Base-by-base conservation (phyloP, 2,888 invertebrate genomes). In the Chirona hameri region DNA sequence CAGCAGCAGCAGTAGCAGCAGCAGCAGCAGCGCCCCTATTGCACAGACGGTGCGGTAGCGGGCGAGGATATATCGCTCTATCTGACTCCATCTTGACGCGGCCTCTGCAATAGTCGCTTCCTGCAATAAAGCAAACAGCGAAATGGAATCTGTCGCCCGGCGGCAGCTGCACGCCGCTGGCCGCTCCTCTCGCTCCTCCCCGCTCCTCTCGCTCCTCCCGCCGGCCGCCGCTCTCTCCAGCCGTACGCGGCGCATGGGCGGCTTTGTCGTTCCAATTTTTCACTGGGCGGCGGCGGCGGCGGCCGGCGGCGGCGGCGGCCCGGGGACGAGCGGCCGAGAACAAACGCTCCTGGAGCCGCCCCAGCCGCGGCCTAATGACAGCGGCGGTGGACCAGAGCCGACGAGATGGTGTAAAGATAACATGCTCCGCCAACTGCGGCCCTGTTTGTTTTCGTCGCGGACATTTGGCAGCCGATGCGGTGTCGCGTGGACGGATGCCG, bases 91-190 rank as follows among this genome's bases (percentile, higher is more conserved):
- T 72, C 72, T 72, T 29, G 18, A 69, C 14, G 72, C 72, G 72
- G 31, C 46, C 18, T 29, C 76, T 76, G 76, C 76, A 76, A 46
- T 21, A 15, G 76, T 46, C 39, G 46, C 76, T 46, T 76, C 76
- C 46, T 46, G 76, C 76, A 39, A 76, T 76, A 76, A 76, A 76
- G 39, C 46, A 76, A 46, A 46, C 76, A n/a, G 76, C 76, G 27
- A 76, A 76, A 76, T 76, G 76, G 76, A 46, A 27, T 46, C 76
- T 76, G 76, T 76, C 76, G 76, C 76, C 76, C 72, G 72, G 31
- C 27, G 76, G 39, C 76, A 31, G 76, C 76, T 46, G 46, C 76
- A 39, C 39, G 46, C 24, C 76, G 46, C 46, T 29, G 29, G 72
- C 72, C 31, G 15, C 72, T 4, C 31, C 76, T 5, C 24, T n/a